phyloP scores from a whole-genome alignment of 2,113 vertebrate genomes.

The Anolis sagrei region DNA sequence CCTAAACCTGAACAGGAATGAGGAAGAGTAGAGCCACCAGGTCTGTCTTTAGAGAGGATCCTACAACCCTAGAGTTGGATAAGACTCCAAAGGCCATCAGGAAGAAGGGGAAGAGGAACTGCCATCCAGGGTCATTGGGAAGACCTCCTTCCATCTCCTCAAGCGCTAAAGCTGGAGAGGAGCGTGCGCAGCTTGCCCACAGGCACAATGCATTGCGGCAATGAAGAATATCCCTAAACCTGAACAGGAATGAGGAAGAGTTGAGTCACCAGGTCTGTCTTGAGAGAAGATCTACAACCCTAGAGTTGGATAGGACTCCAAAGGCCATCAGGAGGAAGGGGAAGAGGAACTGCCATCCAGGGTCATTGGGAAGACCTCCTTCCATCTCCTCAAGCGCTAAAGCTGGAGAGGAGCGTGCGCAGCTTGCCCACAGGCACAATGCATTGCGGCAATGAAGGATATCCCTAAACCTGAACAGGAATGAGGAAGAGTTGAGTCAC shows the following conservation, averaged over 20 bases:
- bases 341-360: constrained; percentile 51
- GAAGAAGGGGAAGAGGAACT: constrained; percentile 46
- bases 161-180: not conserved
- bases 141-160: constrained; percentile 39
- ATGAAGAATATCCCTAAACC: not conserved
- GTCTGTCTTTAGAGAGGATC: not conserved
- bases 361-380: constrained; percentile 43
- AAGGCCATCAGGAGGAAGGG: constrained; percentile 34
- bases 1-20: not conserved
- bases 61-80: no score
- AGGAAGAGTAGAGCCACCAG: not conserved
- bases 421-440: no score
- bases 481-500: not conserved
- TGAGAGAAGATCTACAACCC: not conserved
- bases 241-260: not conserved
- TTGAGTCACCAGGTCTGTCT: not conserved
- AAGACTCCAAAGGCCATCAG: no score
- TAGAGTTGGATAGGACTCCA: no score
- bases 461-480: not conserved
- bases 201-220: not conserved
- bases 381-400: constrained; percentile 16
- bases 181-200: not conserved
- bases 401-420: not conserved
- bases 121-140: constrained; percentile 45
- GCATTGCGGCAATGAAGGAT: not conserved